Base-by-base conservation (phyloP, 2,797 vertebrate genomes). In the Vireo griseus region DNA sequence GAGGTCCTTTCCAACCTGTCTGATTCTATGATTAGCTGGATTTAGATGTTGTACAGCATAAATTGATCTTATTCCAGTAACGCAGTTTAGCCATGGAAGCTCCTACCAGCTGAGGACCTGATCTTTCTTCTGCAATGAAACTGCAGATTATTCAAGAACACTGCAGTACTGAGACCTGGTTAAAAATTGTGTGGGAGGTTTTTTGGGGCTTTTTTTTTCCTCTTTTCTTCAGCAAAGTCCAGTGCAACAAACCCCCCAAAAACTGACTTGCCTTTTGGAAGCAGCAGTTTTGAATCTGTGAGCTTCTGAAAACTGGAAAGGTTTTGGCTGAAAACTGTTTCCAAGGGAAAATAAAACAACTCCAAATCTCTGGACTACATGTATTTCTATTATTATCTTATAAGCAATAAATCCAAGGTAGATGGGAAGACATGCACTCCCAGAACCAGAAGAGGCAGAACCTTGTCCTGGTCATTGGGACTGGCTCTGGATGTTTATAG, bases 121-220 rank as follows among this genome's bases (percentile, higher is more conserved):
- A 5, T 33, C 66, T 69, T 51, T 35, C n/a, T 33, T 65, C 31
- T 80, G 65, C 37, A 66, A 21, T 51, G 22, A 20, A 44, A 35
- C 13, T 22, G 24, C 16, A 35, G 12, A 5, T 61, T 69, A 69
- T 45, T 62, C n/a, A 58, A 29, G 39, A 82, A 11, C 13, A 26
- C 13, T 58, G 47, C 11, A 45, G 12, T n/a, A 39, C 15, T 79
- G 47, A 90, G 47, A 78, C 13, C 14, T 54, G 13, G 12, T 33
- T 73, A 58, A 57, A 80, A 75, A n/a, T 4, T n/a, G 6, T 18
- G 12, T 22, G 11, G 2, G 4, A 29, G 4, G 1, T 17, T 39
- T 12, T 8, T 19, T 42, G 7, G 8, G 11, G 17, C 1, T 1
- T n/a, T 21, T 19, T 14, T 2, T 4, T 0, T 0, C 11, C 4